Conservation (phyloP, 2,888 invertebrate species). For the Lomographa bimaculata region DNA sequence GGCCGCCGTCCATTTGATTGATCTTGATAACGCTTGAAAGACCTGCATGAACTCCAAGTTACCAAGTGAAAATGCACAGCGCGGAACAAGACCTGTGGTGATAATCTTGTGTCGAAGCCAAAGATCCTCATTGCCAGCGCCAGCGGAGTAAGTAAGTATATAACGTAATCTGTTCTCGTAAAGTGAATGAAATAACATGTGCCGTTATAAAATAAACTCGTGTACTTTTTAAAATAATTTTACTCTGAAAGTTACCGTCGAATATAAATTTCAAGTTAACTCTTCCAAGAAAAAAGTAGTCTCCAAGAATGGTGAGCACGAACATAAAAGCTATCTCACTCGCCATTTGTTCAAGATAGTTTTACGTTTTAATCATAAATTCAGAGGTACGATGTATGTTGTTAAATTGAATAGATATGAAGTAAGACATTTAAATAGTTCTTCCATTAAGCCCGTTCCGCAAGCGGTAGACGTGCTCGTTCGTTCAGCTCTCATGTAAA, state of each 20-base stretch:
- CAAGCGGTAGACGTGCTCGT: constrained; percentile 47
- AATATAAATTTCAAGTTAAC: constrained; percentile 22
- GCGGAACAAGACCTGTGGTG: too few species aligned
- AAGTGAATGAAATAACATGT: background rate
- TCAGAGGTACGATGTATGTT: constrained; percentile 39
- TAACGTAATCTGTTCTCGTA: background rate
- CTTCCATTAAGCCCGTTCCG: constrained; percentile 53
- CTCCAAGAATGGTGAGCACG: constrained; percentile 20
- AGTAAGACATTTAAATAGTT: constrained; percentile 68
- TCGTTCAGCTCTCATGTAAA: constrained; percentile 63
- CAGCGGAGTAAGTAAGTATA: too few species aligned
- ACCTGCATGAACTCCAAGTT: too few species aligned
- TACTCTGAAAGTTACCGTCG: constrained; percentile 12
- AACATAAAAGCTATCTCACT: constrained; percentile 27
- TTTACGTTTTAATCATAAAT: constrained; percentile 47
- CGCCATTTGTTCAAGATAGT: constrained; percentile 28
- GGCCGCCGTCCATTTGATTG: too few species aligned
- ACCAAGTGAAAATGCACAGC: too few species aligned
- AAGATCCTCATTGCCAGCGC: too few species aligned
- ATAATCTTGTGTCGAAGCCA: too few species aligned
- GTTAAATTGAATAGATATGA: constrained; percentile 65
- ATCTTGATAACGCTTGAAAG: too few species aligned
- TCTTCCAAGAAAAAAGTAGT: constrained; percentile 20
- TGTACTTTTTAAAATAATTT: constrained; percentile 13
- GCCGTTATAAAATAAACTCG: background rate